These are phyloP conservation scores for Periparus ater DNA, from an alignment of 2,797 vertebrate genomes.

Conservation along the genomic window DNA sequence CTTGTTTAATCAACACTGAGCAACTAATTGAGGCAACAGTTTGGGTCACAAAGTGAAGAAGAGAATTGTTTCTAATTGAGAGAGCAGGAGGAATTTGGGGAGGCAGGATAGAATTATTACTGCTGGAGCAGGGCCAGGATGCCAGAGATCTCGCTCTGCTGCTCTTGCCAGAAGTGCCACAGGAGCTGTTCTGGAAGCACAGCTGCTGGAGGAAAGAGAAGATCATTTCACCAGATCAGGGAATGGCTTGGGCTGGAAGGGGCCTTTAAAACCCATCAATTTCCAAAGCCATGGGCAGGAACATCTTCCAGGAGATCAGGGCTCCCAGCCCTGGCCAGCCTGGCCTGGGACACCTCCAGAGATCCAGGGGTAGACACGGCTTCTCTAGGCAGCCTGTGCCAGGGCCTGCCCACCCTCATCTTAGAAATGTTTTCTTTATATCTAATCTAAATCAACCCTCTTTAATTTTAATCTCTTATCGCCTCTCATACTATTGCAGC, in stretches of 20 bases:
- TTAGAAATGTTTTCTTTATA: not conserved
- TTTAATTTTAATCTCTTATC: not conserved
- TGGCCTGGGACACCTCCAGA: not conserved
- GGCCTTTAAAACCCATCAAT: not conserved
- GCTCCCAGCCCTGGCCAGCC: not conserved
- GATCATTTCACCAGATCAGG: not conserved
- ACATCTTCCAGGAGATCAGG: rapidly evolving
- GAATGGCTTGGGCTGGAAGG: not conserved
- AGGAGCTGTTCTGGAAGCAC: not conserved
- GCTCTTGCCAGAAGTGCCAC: not conserved
- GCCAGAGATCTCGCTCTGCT: not conserved
- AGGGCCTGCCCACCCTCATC: not conserved
- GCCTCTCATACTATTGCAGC: not conserved
- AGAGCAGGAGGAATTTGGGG: not conserved
- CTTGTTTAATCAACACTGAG: conserved; percentile 59
- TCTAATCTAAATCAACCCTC: not conserved
- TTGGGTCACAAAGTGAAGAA: conserved; percentile 15
- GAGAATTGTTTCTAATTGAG: conserved; percentile 31
- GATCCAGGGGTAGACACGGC: not conserved
- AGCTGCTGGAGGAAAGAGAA: not conserved
- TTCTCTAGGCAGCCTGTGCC: not conserved
- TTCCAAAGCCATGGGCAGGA: not conserved
- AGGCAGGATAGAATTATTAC: not conserved
- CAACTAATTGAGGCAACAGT: conserved; percentile 11
- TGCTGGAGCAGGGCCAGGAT: not conserved